Evolutionary conservation across 2,113 vertebrate genomes (phyloP), one percentile per base, ranked within the genome.

Genomic region (Colaptes auratus): DNA sequence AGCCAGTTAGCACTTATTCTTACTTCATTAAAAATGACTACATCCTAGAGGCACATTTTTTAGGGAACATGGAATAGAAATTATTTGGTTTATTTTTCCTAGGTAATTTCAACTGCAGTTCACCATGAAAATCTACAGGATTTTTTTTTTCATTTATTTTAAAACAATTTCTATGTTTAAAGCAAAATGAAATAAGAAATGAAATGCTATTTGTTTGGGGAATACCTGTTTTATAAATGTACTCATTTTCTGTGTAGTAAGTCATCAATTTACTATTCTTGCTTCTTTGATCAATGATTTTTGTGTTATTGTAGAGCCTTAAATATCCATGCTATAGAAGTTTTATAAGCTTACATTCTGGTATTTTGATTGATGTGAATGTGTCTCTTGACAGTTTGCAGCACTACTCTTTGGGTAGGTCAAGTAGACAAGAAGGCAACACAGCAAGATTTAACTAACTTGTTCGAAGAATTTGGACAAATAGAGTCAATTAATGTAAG

Each of bases 401-500:
- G 99, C 93, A 99, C 99, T 39, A 99, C 99, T 72, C 98, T 99
- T 76, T 99, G 99, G 99, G 99, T 99, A 74, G 99, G 99, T 36
- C 99, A 99, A 91, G 99, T 99, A 92, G 99, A 99, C 97, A 99
- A 99, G 98, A 99, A 99, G 94, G 99, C 99, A 39, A 99, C 99
- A 12, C 99, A 99, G 83, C 99, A 99, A 96, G 99, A 99, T 96
- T 98, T 99, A 95, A 99, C 99, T 25, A 99, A 99, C 93, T 98
- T 99, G 80, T 99, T 99, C 96, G 99, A 99, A 98, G 99, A 99
- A 96, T 99, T 99, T 97, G 99, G 99, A 60, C 99, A 99, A 94
- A 99, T 99, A 84, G 99, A 99, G 96, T 99, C 99, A n/a, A 99
- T 99, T 91, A 99, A 99, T 96, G 99, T 99, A 96, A 99, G 99